These are phyloP conservation scores for Phytoseiulus persimilis DNA, from an alignment of 2,888 invertebrate species.

Conservation along the genomic window DNA sequence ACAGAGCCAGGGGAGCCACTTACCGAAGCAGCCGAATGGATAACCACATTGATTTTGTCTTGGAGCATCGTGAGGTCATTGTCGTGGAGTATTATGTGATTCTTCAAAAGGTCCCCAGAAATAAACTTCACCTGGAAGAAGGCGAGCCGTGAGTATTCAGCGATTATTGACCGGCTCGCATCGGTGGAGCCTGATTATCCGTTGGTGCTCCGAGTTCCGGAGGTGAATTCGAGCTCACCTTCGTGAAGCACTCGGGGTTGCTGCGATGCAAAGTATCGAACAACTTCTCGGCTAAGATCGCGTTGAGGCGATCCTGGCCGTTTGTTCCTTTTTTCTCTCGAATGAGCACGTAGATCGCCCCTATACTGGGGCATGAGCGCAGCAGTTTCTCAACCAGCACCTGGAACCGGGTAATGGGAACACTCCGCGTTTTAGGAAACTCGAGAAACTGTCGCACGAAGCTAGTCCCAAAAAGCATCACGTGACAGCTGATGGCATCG, in stretches of 20 bases:
- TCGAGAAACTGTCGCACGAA: too few species aligned
- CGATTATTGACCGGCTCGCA: too few species aligned
- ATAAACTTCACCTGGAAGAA: conserved; percentile 18
- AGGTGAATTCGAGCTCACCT: background rate
- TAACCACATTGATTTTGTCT: conserved; percentile 15
- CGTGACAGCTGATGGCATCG: too few species aligned
- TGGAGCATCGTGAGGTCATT: conserved; percentile 16
- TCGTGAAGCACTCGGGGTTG: conserved; percentile 18
- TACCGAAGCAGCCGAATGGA: conserved; percentile 37
- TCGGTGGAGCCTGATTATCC: too few species aligned
- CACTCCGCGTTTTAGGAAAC: too few species aligned
- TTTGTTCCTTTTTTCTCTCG: conserved; percentile 28
- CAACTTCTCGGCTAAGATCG: conserved; percentile 21
- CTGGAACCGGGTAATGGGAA: background rate
- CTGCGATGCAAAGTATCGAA: background rate
- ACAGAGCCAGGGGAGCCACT: background rate
- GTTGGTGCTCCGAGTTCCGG: too few species aligned
- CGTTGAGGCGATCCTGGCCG: conserved; percentile 17
- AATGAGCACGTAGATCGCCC: conserved; percentile 15
- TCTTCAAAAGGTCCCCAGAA: conserved; percentile 29
- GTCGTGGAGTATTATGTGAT: conserved; percentile 6
- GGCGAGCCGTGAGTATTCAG: background rate
- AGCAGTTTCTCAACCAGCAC: conserved; percentile 27
- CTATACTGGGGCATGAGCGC: conserved; percentile 10
- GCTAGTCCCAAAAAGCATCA: too few species aligned